These are phyloP conservation scores for Oreochromis mossambicus DNA, from an alignment of 2,797 vertebrate species.

Conservation along the genomic window DNA sequence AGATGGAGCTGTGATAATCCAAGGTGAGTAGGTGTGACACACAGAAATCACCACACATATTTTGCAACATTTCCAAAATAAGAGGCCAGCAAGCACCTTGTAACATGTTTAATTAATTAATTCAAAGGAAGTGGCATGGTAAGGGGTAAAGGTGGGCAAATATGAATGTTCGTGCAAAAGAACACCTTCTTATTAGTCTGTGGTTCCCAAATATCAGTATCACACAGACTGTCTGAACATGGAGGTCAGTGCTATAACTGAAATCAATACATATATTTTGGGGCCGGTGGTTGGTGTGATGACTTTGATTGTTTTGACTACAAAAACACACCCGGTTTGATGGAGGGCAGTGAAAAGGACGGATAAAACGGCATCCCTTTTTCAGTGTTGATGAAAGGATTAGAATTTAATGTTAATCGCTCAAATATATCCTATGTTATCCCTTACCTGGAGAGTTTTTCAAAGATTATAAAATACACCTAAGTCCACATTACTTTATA, in stretches of 20 bases:
- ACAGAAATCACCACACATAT: not conserved
- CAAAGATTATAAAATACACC: not conserved
- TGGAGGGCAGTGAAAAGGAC: not conserved
- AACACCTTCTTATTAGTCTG: slow-evolving; percentile 29
- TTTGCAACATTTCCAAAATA: not conserved
- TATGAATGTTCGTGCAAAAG: not conserved
- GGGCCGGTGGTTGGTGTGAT: not conserved
- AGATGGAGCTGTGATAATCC: not conserved
- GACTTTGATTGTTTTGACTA: not conserved
- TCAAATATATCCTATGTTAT: not conserved
- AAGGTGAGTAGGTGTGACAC: not conserved
- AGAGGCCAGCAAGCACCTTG: not conserved
- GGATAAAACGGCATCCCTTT: not conserved
- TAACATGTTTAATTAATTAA: not conserved
- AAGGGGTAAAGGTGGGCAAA: not conserved
- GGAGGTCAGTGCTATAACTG: not conserved
- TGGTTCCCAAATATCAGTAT: not conserved
- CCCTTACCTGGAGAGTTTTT: not conserved
- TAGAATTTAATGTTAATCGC: not conserved
- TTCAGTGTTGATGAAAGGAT: not conserved
- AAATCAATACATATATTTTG: not conserved
- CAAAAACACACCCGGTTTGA: not conserved
- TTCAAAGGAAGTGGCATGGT: not conserved
- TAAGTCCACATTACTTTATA: not conserved
- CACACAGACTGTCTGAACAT: not conserved